Percentiles rank a stretch among this genome's conserved stretches.
Conservation (phyloP, 2,888 invertebrate species). For the Melangyna quadrimaculata region DNA sequence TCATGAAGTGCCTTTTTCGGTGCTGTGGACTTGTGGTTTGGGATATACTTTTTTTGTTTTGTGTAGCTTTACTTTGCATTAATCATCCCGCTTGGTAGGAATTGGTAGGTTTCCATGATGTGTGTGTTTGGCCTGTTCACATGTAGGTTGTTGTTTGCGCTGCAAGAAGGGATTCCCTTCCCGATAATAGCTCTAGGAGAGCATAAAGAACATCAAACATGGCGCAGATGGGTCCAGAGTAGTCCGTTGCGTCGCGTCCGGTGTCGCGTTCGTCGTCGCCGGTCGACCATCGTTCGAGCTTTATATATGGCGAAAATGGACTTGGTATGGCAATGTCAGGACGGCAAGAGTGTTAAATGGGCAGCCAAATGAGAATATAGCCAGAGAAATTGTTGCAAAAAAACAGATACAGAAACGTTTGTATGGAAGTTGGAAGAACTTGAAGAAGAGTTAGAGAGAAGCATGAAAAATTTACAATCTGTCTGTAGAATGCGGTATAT, state of each 20-base stretch:
- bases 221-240: constrained; percentile 51
- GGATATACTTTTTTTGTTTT: constrained; percentile 2
- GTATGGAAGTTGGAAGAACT: not conserved
- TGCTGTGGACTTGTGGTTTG: constrained; percentile 26
- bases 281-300: too few species aligned
- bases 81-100: constrained; percentile 65
- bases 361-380: constrained; percentile 35
- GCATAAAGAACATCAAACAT: constrained; percentile 48
- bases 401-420: not conserved
- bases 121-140: not conserved
- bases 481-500: not conserved
- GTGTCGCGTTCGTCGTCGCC: not conserved
- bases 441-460: not conserved
- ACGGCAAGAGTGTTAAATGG: constrained; percentile 59
- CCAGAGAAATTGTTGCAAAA: constrained; percentile 23
- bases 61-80: constrained; percentile 36
- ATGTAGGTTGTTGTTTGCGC: not conserved
- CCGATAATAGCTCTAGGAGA: constrained; percentile 19
- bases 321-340: constrained; percentile 12
- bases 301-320: constrained; percentile 8
- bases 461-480: constrained; percentile 12
- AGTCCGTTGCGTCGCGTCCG: constrained; percentile 10
- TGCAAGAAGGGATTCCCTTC: constrained; percentile 48
- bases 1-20: constrained; percentile 24
- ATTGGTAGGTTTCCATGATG: not conserved